A percentile compares a stretch with the other conserved stretches of the same genome.
Conservation (phyloP, 2,113 vertebrate species). For the Ptyas mucosa region DNA sequence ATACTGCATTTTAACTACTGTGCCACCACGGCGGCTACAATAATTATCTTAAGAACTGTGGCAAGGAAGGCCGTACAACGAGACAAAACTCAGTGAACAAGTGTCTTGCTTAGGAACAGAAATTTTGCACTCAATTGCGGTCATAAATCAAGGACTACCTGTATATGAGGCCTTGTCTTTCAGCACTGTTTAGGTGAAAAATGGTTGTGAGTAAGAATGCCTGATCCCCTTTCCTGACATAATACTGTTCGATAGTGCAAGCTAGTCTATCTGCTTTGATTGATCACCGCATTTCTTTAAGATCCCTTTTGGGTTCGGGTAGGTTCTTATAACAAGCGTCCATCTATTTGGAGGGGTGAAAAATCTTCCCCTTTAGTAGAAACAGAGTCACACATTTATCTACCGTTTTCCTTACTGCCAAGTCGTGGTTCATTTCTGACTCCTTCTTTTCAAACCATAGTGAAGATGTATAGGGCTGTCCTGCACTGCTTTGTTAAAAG, state of each 20-base stretch:
- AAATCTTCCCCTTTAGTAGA: not conserved
- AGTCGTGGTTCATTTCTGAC: not conserved
- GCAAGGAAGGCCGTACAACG: too few relatives aligned
- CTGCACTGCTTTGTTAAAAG: not conserved
- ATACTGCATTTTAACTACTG: too few relatives aligned
- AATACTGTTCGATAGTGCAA: not conserved
- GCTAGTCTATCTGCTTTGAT: not conserved
- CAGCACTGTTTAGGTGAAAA: not conserved
- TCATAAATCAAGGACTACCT: too few relatives aligned
- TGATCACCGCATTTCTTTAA: not conserved
- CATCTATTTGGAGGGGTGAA: not conserved
- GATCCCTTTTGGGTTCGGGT: not conserved
- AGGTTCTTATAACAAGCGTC: not conserved
- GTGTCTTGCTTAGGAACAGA: too few relatives aligned
- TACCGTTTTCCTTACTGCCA: not conserved
- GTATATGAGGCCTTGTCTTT: not conserved
- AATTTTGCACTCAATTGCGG: too few relatives aligned
- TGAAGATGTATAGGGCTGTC: not conserved
- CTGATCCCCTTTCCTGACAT: not conserved
- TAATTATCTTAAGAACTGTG: too few relatives aligned
- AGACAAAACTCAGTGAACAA: too few relatives aligned
- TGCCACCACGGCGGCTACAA: too few relatives aligned
- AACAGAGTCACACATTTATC: not conserved
- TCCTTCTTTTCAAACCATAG: not conserved
- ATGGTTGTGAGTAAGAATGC: not conserved